These are phyloP conservation scores for Trichonephila clavipes DNA, from an alignment of 1,140 invertebrate genomes.

Conservation along the genomic window DNA sequence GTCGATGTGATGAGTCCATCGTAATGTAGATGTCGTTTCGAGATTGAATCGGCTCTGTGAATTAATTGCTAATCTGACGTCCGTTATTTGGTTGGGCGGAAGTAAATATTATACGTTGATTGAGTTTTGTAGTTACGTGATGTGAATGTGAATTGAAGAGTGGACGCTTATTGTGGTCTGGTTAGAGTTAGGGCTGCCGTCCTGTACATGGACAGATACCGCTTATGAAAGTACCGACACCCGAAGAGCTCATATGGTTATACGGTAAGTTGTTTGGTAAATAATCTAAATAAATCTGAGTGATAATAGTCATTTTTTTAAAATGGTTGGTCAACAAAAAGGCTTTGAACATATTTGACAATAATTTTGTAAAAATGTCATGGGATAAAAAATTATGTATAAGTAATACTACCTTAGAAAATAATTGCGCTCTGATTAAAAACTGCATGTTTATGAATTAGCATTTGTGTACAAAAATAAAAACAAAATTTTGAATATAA, in stretches of 20 bases:
- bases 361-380: no score
- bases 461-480: no score
- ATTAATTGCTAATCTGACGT: background rate
- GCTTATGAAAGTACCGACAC: background rate
- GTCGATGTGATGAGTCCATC: background rate
- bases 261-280: background rate
- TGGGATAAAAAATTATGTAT: no score
- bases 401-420: no score
- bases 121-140: background rate
- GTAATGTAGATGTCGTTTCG: background rate
- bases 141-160: background rate
- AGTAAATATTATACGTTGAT: constrained; percentile 5
- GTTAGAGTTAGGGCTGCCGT: background rate
- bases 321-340: no score
- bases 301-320: no score
- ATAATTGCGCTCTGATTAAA: no score
- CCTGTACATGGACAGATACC: background rate
- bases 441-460: no score
- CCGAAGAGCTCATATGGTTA: background rate
- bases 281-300: no score
- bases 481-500: no score
- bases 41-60: background rate
- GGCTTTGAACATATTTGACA: no score
- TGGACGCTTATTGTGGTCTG: background rate
- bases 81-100: background rate